phyloP scores from a whole-genome alignment of 30 jellyfish, hydroid and myxozoan species.

The Rhopilema esculentum region DNA sequence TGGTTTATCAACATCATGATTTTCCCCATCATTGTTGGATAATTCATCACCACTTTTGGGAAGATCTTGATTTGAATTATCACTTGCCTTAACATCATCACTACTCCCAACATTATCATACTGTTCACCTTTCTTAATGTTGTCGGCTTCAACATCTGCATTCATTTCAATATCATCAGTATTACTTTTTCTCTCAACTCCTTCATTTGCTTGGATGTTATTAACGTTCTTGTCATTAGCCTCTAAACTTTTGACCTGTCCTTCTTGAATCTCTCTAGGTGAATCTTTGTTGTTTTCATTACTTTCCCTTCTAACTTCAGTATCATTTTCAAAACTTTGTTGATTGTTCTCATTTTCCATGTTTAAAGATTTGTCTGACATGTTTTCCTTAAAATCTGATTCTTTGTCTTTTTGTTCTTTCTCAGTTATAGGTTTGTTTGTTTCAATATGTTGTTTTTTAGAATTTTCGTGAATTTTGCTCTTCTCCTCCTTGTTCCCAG shows the following conservation, averaged over 20 bases:
- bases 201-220: neutral
- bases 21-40: neutral
- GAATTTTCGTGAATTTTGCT: neutral
- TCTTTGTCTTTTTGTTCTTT: neutral
- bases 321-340: neutral
- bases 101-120: neutral
- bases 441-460: no score
- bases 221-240: neutral
- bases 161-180: slow-evolving; percentile 15
- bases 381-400: neutral
- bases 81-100: slow-evolving; percentile 6
- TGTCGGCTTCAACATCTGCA: neutral
- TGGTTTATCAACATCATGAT: neutral
- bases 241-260: neutral
- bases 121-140: neutral
- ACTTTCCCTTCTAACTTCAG: neutral
- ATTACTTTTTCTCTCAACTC: neutral
- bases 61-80: neutral
- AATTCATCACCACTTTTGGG: neutral
- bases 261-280: neutral
- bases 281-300: neutral
- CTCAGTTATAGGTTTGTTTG: neutral
- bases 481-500: neutral
- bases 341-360: neutral
- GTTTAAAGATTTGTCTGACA: neutral